Base-by-base conservation (phyloP, 1,140 invertebrate species). In the Eubasilissa regina region DNA sequence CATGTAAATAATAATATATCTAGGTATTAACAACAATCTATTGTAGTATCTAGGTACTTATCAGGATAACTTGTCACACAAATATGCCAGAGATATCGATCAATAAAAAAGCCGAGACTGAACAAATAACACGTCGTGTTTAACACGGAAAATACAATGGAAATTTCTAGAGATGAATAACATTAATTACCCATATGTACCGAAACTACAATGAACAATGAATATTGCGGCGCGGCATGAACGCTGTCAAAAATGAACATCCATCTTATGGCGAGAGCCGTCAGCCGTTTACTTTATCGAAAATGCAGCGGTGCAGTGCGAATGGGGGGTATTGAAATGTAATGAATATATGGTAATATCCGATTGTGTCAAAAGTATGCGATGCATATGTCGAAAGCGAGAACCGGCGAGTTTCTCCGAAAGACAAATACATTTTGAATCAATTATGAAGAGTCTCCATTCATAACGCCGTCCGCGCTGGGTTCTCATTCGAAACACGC, bases 401-500 rank as follows among this genome's bases (percentile, higher is more conserved):
- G 60, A 51, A 9, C 70, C 9, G 58, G 15, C 66, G 55, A 62
- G 44, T 62, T 78, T 78, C 77, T 62, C 44, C 45, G 77, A 74
- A 78, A 74, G n/a, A 73, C 55, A 73, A 60, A 60, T 35, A 56
- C 64, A 11, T 13, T n/a, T 48, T 45, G 77, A 78, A 73, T 78
- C 56, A 60, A 78, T 78, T 60, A 77, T 55, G 60, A 25, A 66
- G 15, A 66, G 15, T 0, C 15, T n/a, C 43, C 48, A 78, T 72
- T 78, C 76, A 78, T 44, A 72, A 60, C 25, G 60, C 56, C 80
- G 70, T 75, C 62, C 62, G 53, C 53, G 70, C 55, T 11, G 25
- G 43, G 12, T 64, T 77, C 64, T 75, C 75, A 81, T 81, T 81
- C 80, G 43, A 45, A 55, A 11, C 80, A 58, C 51, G 76, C 64